Conservation (phyloP, 1,140 invertebrate genomes). For the Bombus breviceps region DNA sequence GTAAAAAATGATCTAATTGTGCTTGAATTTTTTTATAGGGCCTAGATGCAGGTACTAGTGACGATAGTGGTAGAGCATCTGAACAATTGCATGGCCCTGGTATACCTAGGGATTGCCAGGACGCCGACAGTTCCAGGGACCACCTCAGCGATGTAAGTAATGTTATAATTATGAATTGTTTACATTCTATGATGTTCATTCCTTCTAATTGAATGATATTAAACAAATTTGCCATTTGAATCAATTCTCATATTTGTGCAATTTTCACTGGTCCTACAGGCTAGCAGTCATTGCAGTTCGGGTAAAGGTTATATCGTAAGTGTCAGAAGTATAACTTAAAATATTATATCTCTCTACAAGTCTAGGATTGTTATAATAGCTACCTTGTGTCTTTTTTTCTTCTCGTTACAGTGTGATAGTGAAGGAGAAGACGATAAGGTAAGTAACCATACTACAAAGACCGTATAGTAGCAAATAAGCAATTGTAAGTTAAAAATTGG, state of each 20-base stretch:
- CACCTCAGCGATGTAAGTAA: conserved; percentile 90
- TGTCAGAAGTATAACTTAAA: conserved; percentile 77
- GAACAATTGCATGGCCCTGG: conserved; percentile 89
- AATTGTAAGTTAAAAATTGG: not conserved
- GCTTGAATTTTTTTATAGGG: conserved; percentile 79
- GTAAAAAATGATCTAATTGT: not conserved
- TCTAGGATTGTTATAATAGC: conserved; percentile 8
- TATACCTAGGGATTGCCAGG: conserved; percentile 85
- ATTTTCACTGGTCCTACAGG: conserved; percentile 83
- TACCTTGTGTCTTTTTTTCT: conserved; percentile 60
- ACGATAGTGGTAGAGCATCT: conserved; percentile 90
- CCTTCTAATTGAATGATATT: not conserved
- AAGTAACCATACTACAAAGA: conserved; percentile 74
- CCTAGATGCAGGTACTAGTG: conserved; percentile 90
- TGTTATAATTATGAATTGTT: no score
- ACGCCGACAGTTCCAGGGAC: conserved; percentile 90
- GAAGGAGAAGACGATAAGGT: conserved; percentile 94
- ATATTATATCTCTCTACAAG: not conserved
- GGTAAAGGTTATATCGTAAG: conserved; percentile 95
- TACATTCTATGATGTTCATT: not conserved
- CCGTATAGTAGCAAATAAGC: not conserved
- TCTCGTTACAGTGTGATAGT: conserved; percentile 93
- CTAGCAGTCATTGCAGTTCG: conserved; percentile 93
- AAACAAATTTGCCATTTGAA: not conserved
- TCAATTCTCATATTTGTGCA: not conserved